Evolutionary conservation across 1,140 invertebrate species (phyloP).

Genomic region (Drosophila orena): DNA sequence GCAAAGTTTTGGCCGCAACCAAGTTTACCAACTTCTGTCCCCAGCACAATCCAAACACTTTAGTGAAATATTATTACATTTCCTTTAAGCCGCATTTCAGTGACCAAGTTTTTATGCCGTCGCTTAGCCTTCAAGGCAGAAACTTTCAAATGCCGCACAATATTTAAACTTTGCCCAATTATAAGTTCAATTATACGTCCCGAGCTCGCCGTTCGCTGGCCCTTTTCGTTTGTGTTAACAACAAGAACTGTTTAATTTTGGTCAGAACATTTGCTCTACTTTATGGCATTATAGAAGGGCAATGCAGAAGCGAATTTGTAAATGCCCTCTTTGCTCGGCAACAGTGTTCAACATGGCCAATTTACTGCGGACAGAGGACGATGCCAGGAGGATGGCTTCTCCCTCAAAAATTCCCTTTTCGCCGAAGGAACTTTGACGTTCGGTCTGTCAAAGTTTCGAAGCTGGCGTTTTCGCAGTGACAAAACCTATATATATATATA

Average conservation of each 20-base stretch:
- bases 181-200: conserved; percentile 70
- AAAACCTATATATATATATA: conserved; percentile 26
- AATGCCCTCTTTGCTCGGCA: conserved; percentile 26
- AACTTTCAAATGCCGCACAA: conserved; percentile 49
- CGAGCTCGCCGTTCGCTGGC: conserved; percentile 19
- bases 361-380: conserved; percentile 58
- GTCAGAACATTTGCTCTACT: conserved; percentile 64
- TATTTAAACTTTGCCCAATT: conserved; percentile 64
- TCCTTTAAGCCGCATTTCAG: conserved; percentile 38
- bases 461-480: conserved; percentile 59
- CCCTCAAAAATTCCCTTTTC: conserved; percentile 11
- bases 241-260: conserved; percentile 65
- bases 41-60: conserved; percentile 26
- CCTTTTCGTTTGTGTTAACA: conserved; percentile 44
- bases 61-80: conserved; percentile 46
- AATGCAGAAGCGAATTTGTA: conserved; percentile 68
- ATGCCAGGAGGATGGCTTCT: conserved; percentile 24
- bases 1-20: conserved; percentile 4
- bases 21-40: conserved; percentile 22
- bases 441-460: conserved; percentile 72
- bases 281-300: conserved; percentile 67
- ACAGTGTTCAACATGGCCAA: conserved; percentile 70
- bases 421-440: conserved; percentile 71
- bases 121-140: conserved; percentile 17
- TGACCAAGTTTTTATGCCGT: conserved; percentile 37